phyloP scores from a whole-genome alignment of 2,113 vertebrate genomes.

The Miniopterus natalensis region DNA sequence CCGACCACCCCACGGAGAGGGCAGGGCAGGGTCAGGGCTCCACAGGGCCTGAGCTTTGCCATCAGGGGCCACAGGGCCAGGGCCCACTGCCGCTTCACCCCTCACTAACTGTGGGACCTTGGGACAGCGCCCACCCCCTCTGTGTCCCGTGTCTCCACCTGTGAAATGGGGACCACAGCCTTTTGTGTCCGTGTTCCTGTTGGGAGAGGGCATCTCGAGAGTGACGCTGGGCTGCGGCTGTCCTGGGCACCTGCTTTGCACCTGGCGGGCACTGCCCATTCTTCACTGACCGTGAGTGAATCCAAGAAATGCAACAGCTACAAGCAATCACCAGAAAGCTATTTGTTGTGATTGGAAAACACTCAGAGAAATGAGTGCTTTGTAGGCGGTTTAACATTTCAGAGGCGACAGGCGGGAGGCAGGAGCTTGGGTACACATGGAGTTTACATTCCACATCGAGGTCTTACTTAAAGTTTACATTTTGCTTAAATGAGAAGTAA shows the following conservation, averaged over 20 bases:
- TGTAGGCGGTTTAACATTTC: slow-evolving; percentile 60
- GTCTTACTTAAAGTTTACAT: slow-evolving; percentile 82
- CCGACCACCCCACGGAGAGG: not conserved
- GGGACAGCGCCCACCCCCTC: not conserved
- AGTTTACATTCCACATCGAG: slow-evolving; percentile 73
- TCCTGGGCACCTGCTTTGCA: not conserved
- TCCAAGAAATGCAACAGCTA: slow-evolving; percentile 56
- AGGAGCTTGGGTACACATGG: slow-evolving; percentile 23
- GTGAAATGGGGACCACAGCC: not conserved
- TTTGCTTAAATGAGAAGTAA: slow-evolving; percentile 81
- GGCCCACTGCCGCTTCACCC: not conserved
- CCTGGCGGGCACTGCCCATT: not conserved
- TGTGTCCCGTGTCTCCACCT: not conserved
- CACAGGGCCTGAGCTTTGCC: not conserved
- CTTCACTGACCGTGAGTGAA: not conserved
- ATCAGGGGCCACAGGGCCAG: not conserved
- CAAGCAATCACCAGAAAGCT: slow-evolving; percentile 61
- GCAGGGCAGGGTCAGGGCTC: no score
- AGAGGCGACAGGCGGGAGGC: not conserved
- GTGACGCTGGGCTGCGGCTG: not conserved
- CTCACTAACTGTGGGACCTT: not conserved
- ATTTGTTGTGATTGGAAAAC: slow-evolving; percentile 76
- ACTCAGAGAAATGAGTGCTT: slow-evolving; percentile 70
- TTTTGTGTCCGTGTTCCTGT: not conserved
- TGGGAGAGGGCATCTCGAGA: not conserved